These are phyloP conservation scores for Clunio marinus DNA, from an alignment of 2,888 invertebrate species.

Conservation along the genomic window DNA sequence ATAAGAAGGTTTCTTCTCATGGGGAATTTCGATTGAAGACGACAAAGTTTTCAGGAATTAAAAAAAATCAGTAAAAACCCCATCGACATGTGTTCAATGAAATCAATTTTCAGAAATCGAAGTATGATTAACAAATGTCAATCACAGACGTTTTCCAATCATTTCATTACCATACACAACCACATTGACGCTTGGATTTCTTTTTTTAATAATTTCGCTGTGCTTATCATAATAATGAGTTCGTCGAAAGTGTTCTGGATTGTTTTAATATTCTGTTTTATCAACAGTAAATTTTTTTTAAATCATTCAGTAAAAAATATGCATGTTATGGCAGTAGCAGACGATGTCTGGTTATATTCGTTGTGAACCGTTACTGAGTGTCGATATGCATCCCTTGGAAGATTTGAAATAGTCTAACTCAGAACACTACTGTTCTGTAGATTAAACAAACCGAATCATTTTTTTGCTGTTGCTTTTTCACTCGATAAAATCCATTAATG, in stretches of 20 bases:
- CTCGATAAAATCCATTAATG: slow-evolving; percentile 10
- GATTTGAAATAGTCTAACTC: background rate
- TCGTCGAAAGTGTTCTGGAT: slow-evolving; percentile 32
- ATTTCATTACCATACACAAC: background rate
- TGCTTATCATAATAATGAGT: slow-evolving; percentile 5
- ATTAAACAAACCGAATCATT: slow-evolving; percentile 8
- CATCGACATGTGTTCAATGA: too few relatives aligned
- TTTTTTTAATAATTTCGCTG: background rate
- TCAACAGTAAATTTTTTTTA: background rate
- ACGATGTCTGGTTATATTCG: slow-evolving; percentile 1
- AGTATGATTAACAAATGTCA: too few relatives aligned
- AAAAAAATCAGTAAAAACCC: too few relatives aligned
- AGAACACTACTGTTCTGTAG: slow-evolving; percentile 13
- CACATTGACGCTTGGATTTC: background rate
- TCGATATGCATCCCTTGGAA: background rate
- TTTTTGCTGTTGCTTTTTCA: background rate
- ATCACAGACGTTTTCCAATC: background rate
- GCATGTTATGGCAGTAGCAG: background rate
- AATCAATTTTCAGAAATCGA: too few relatives aligned
- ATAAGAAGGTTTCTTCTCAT: too few relatives aligned
- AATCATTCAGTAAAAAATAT: background rate
- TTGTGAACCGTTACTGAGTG: background rate
- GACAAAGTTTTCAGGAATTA: too few relatives aligned
- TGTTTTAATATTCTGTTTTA: slow-evolving; percentile 17
- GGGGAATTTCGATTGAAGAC: too few relatives aligned